Conservation (phyloP, 2,797 vertebrate species). For the Galagoides demidoff region DNA sequence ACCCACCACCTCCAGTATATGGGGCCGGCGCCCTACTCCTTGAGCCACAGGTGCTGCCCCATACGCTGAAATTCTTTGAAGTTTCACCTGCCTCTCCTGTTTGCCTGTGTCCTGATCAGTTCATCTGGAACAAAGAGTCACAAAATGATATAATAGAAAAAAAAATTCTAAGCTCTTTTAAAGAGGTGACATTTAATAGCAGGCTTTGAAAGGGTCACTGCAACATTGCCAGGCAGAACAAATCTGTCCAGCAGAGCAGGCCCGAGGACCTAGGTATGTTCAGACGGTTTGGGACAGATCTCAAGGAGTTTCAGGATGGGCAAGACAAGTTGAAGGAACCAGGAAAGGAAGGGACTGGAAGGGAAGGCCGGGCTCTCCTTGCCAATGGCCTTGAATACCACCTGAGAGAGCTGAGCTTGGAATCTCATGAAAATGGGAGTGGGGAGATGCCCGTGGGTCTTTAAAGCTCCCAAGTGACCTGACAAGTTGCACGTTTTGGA, state of each 20-base stretch:
- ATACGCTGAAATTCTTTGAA: background rate
- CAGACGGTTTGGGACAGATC: background rate
- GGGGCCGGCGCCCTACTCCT: too few relatives aligned
- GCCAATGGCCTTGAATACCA: background rate
- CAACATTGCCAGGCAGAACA: background rate
- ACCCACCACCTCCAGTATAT: too few relatives aligned
- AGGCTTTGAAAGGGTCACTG: background rate
- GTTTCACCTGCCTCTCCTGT: background rate
- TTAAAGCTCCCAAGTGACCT: background rate
- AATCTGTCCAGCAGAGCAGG: background rate
- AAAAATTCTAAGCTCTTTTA: background rate
- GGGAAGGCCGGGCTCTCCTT: background rate
- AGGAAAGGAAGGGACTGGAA: background rate
- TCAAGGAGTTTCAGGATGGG: background rate
- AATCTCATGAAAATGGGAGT: too few relatives aligned
- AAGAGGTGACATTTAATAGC: background rate
- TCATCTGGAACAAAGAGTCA: background rate
- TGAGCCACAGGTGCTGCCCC: too few relatives aligned
- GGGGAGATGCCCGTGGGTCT: background rate
- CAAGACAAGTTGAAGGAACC: background rate
- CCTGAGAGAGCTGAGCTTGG: background rate
- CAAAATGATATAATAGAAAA: background rate
- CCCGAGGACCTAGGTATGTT: too few relatives aligned
- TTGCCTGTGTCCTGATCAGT: background rate
- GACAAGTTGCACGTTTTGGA: background rate